These are phyloP conservation scores for Rynchops niger DNA, from an alignment of 2,113 vertebrate genomes.

Conservation along the genomic window DNA sequence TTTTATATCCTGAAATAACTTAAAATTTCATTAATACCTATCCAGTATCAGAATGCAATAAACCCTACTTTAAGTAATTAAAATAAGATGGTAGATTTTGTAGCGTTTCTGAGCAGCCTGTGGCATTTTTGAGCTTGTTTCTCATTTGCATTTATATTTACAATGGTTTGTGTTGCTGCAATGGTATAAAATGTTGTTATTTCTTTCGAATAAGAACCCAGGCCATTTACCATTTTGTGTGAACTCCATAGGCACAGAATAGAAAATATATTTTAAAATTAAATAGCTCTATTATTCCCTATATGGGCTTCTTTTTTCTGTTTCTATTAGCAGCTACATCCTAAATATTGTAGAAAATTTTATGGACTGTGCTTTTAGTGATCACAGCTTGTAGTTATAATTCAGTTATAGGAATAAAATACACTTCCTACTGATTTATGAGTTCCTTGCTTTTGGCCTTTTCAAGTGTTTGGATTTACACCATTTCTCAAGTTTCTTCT, in stretches of 20 bases:
- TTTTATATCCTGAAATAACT: not conserved
- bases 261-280: not conserved
- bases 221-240: not conserved
- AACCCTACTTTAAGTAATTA: not conserved
- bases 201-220: not conserved
- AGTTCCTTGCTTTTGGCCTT: not conserved
- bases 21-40: not conserved
- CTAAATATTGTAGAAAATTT: conserved; percentile 3
- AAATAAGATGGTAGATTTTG: not conserved
- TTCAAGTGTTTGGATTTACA: not conserved
- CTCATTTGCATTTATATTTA: conserved; percentile 20
- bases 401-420: not conserved
- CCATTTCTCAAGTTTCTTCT: not conserved
- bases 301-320: not conserved
- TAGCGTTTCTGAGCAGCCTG: not conserved
- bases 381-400: not conserved
- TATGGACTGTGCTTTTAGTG: not conserved
- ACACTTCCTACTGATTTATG: conserved; percentile 19
- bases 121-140: not conserved
- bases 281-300: not conserved
- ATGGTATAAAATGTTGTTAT: not conserved
- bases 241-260: not conserved
- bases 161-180: not conserved
- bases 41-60: not conserved
- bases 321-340: not conserved